Evolutionary conservation across 2,113 vertebrate genomes (phyloP), one percentile per base, ranked within the genome.

Genomic region (Spermophilus dauricus): DNA sequence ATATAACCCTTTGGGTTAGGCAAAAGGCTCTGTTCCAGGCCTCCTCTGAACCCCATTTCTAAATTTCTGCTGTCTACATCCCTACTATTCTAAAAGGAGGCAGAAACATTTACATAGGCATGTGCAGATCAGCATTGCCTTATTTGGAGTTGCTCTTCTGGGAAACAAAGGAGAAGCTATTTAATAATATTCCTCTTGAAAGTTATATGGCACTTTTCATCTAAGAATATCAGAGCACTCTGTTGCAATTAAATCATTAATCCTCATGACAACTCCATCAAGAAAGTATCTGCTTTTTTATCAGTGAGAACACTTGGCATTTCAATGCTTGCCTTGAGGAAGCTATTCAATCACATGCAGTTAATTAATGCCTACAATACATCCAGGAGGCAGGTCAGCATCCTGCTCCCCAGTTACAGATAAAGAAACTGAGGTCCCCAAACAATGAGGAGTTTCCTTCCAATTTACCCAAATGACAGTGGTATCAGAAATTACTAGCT

Each of bases 241-340:
- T 69, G 84, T 82, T 2, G 22, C 95, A 98, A 98, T 98, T 98
- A 98, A 98, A 97, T 97, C 95, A 97, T 98, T 96, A 97, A 97
- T 97, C 97, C 93, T 98, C 94, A 88, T 95, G 96, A 96, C 81
- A 97, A 97, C 89, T 76, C 86, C 84, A 90, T 97, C 86, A 86
- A 97, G 95, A 94, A 97, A 96, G 85, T 96, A 98, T 94, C 97
- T 97, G 96, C 97, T 97, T 97, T 97, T 96, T 98, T 98, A 97
- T 97, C 92, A 82, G 89, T 89, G 73, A 97, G 97, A 98, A 97
- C 94, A 97, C 96, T 97, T 97, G 97, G 97, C 97, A 97, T 98
- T 97, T 97, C 86, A 76, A 70, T 65, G 81, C 80, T 88, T 3
- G 0, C 85, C 94, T 97, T 94, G 89, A 98, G 95, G 92, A 95